phyloP scores from a whole-genome alignment of 2,888 invertebrate genomes.

The Eupithecia insigniata region DNA sequence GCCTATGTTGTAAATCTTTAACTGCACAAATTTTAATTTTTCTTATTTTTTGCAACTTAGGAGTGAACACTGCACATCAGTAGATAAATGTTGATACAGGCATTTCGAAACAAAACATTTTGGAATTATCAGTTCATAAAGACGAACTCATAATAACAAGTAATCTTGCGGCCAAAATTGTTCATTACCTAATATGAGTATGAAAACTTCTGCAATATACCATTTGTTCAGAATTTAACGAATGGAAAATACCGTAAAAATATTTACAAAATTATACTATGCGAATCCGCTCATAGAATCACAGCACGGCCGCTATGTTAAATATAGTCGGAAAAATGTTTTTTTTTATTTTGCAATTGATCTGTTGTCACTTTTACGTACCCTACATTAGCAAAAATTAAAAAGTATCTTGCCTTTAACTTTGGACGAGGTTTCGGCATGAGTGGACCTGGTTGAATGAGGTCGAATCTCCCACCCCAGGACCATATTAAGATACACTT shows the following conservation, averaged over 20 bases:
- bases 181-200: not conserved
- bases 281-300: not conserved
- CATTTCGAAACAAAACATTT: not conserved
- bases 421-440: conserved; percentile 20
- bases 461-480: no score
- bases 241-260: not conserved
- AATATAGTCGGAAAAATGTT: no score
- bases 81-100: not conserved
- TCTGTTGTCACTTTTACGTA: not conserved
- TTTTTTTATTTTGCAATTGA: no score
- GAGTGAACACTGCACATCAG: not conserved
- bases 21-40: not conserved
- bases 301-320: no score
- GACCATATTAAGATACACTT: conserved; percentile 16
- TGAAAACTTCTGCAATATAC: not conserved
- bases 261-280: no score
- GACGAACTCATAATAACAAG: no score
- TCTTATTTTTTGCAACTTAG: not conserved
- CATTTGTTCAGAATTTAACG: not conserved
- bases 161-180: not conserved
- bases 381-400: not conserved
- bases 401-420: conserved; percentile 11
- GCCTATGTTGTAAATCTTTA: not conserved
- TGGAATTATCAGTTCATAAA: no score
- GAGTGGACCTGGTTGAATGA: conserved; percentile 5